Evolutionary conservation across 2,113 vertebrate genomes (phyloP), one percentile per base, ranked within the genome.

Genomic region (Pachycephala philippinensis): DNA sequence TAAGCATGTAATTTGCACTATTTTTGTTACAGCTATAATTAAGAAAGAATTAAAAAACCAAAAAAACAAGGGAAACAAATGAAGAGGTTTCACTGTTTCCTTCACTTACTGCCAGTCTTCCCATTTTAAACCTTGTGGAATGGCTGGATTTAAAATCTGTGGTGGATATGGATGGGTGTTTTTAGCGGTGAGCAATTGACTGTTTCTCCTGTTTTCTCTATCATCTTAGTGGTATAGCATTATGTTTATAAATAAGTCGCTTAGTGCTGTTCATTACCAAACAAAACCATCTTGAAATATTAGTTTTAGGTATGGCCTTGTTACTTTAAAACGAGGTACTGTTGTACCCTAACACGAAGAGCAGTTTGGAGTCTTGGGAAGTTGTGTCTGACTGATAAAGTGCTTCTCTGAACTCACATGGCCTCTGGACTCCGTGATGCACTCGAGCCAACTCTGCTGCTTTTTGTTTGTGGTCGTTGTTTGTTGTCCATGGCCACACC

Each of bases 381-480:
- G 57, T 60, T 87, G 14, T 52, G 3, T 60, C 40, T 66, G 44
- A 24, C 49, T 64, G 79, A n/a, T 44, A 22, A 81, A 74, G 35
- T 26, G 15, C 63, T 74, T 22, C 37, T 90, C 0, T 89, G 86
- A 80, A 75, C 88, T 94, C 56, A 49, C 3, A 12, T 84, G 72
- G 68, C 90, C 83, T 92, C 60, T 42, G 13, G 87, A 45, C 49
- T 66, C 37, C 0, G 2, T 42, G 47, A 4, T 84, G 42, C 68
- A 35, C 82, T 78, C 57, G 31, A 84, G 94, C 89, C 76, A 87
- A 17, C 60, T 72, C n/a, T 81, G 42, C 64, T 91, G 59, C 40
- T 53, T 65, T 77, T 53, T 83, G 26, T 83, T 70, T 63, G 79
- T 54, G 66, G 21, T 45, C 45, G 85, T 52, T 64, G 15, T 74